These are phyloP conservation scores for Limanda limanda DNA, from an alignment of 2,113 vertebrate genomes.

Conservation along the genomic window DNA sequence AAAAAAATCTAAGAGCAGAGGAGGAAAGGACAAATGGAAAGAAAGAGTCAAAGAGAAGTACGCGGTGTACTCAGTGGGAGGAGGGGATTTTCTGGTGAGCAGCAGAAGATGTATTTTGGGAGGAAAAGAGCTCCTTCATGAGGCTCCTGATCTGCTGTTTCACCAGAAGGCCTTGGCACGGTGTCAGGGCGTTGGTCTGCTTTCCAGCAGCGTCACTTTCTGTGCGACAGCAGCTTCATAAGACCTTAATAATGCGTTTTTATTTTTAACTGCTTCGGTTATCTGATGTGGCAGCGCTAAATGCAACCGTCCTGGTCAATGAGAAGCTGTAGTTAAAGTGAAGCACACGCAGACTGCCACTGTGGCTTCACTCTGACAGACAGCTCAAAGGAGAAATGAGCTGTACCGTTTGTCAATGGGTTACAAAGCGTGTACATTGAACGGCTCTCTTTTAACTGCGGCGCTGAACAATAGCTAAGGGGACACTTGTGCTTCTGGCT, in stretches of 20 bases:
- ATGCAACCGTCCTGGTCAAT: constrained; percentile 33
- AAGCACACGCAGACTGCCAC: neutral
- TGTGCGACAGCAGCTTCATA: constrained; percentile 42
- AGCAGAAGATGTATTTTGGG: constrained; percentile 58
- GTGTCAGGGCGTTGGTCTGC: constrained; percentile 73
- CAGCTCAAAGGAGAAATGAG: constrained; percentile 2
- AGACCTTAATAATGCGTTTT: constrained; percentile 64
- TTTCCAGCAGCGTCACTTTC: constrained; percentile 64
- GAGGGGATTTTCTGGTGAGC: constrained; percentile 59
- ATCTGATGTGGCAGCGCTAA: constrained; percentile 55
- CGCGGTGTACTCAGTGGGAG: constrained; percentile 50
- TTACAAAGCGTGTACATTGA: neutral
- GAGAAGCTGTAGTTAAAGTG: constrained; percentile 24
- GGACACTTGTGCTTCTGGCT: neutral
- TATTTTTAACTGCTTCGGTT: constrained; percentile 70
- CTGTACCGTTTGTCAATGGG: neutral
- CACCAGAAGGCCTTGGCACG: constrained; percentile 62
- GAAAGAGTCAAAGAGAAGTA: constrained; percentile 66
- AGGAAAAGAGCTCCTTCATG: constrained; percentile 44
- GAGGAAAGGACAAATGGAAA: constrained; percentile 70
- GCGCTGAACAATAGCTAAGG: neutral
- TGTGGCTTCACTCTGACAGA: constrained; percentile 13
- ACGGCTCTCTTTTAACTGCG: neutral
- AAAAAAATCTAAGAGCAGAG: constrained; percentile 47
- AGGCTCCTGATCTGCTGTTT: constrained; percentile 49